Percentiles rank a stretch among this genome's conserved stretches.
These are phyloP conservation scores for Casuarius casuarius DNA, from an alignment of 2,113 vertebrate species.

Conservation along the genomic window DNA sequence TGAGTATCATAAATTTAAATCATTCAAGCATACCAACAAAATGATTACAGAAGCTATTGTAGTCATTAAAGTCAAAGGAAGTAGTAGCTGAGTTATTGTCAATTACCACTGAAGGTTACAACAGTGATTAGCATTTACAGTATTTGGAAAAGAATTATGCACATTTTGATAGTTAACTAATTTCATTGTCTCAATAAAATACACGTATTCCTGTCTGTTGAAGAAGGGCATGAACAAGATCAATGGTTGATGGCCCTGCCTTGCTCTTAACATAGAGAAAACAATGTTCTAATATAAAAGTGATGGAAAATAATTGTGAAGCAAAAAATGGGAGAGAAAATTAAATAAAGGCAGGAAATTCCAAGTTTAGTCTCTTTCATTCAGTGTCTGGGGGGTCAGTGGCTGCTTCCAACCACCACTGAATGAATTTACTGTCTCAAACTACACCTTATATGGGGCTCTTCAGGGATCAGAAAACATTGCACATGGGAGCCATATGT, in stretches of 20 bases:
- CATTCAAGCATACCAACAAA: neutral
- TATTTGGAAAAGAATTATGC: neutral
- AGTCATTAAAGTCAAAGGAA: conserved; percentile 25
- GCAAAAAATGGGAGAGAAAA: neutral
- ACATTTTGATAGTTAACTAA: neutral
- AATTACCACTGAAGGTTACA: conserved; percentile 14
- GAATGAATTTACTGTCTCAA: neutral
- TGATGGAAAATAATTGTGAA: neutral
- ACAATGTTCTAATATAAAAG: neutral
- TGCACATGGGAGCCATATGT: conserved; percentile 46
- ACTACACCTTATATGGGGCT: conserved; percentile 22
- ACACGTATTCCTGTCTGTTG: neutral
- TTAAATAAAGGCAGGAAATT: conserved; percentile 31
- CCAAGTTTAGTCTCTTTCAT: neutral
- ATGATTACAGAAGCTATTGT: conserved; percentile 28
- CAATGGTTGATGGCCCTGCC: neutral
- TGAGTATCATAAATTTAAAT: neutral
- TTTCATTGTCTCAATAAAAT: conserved; percentile 1
- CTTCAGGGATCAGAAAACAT: neutral
- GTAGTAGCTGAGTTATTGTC: neutral
- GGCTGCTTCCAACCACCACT: neutral
- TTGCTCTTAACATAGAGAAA: neutral
- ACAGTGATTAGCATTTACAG: neutral
- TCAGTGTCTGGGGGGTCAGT: conserved; percentile 21
- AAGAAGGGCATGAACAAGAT: neutral